These are phyloP conservation scores for Epinephelus coioides DNA, from an alignment of 2,797 vertebrate species.

Conservation along the genomic window DNA sequence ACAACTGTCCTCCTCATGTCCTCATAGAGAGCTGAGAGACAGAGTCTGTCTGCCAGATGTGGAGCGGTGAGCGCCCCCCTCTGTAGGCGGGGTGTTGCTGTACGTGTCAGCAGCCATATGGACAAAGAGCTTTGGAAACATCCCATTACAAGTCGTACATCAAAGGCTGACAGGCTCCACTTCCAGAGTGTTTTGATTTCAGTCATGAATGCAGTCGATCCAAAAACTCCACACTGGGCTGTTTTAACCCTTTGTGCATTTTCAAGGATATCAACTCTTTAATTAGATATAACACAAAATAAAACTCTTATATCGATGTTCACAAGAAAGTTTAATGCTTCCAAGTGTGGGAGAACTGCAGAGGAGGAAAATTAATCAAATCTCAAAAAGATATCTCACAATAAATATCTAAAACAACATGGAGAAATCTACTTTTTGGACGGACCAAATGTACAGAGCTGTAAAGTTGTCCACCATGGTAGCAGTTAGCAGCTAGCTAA, in stretches of 20 bases:
- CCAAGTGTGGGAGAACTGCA: background rate
- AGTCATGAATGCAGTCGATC: conserved; percentile 92
- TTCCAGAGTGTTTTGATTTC: conserved; percentile 93
- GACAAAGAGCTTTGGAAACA: conserved; percentile 92
- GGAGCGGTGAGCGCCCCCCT: conserved; percentile 81
- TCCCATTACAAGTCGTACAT: conserved; percentile 96
- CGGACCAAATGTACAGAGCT: too few relatives aligned
- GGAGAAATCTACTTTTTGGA: too few relatives aligned
- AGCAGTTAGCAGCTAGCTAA: too few relatives aligned
- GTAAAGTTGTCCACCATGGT: too few relatives aligned
- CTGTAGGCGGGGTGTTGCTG: conserved; percentile 89
- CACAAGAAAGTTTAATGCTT: too few relatives aligned
- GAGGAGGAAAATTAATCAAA: background rate
- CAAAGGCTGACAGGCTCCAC: conserved; percentile 89
- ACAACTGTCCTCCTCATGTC: background rate
- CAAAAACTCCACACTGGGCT: conserved; percentile 72
- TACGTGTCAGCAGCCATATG: conserved; percentile 90
- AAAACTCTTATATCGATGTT: too few relatives aligned
- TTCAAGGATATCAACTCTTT: conserved; percentile 25
- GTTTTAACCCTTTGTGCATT: conserved; percentile 60
- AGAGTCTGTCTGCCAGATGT: conserved; percentile 85
- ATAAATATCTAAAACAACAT: too few relatives aligned
- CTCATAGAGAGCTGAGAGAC: background rate
- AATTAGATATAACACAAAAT: background rate
- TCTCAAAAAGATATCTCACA: background rate